A percentile compares a stretch with the other conserved stretches of the same genome.
These are phyloP conservation scores for Stramonita haemastoma DNA, from an alignment of 2,888 invertebrate genomes.

Conservation along the genomic window DNA sequence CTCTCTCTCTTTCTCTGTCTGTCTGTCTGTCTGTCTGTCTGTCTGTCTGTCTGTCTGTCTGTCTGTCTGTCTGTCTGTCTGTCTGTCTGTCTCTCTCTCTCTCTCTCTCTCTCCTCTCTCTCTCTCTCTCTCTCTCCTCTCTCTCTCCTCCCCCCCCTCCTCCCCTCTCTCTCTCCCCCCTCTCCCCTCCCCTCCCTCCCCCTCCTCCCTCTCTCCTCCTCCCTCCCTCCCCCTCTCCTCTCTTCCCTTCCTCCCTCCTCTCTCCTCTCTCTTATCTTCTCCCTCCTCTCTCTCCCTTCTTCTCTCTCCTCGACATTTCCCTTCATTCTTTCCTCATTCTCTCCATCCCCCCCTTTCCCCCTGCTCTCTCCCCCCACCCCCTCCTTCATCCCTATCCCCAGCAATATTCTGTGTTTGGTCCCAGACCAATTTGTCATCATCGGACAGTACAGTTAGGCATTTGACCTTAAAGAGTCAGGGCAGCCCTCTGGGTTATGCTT, in stretches of 20 bases:
- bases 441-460: background rate
- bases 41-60: too few relatives aligned
- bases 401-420: background rate
- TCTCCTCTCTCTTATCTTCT: background rate
- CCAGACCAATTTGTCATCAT: slow-evolving; percentile 7
- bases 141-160: background rate
- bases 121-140: background rate
- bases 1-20: background rate
- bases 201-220: background rate
- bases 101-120: background rate
- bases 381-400: background rate
- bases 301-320: background rate
- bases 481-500: background rate
- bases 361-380: background rate
- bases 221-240: background rate
- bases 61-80: too few relatives aligned
- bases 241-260: background rate
- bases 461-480: background rate
- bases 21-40: background rate
- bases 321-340: background rate
- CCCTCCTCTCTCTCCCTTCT: background rate
- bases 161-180: background rate
- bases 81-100: background rate
- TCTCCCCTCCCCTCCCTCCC: background rate
- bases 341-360: background rate